Conservation (phyloP, 2,888 invertebrate genomes). For the Zaprionus bogoriensis region DNA sequence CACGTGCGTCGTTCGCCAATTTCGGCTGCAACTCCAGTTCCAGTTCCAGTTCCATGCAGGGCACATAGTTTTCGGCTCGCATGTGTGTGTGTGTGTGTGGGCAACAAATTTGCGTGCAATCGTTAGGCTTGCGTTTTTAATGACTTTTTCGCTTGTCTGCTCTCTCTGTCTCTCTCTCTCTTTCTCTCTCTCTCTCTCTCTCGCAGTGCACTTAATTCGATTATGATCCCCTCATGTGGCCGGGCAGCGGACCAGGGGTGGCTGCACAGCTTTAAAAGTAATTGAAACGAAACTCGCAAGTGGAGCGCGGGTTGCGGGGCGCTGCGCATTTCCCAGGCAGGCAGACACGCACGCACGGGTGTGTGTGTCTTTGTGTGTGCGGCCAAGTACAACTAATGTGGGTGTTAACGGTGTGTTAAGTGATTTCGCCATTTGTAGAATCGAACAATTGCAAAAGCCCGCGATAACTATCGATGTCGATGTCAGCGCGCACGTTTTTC, state of each 20-base stretch:
- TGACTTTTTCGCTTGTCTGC: conserved; percentile 62
- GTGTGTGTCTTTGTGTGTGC: conserved; percentile 40
- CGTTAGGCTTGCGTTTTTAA: conserved; percentile 68
- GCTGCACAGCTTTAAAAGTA: conserved; percentile 53
- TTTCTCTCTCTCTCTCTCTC: no score
- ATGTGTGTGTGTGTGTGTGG: conserved; percentile 22
- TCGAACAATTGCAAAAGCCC: conserved; percentile 59
- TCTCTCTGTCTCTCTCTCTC: no score
- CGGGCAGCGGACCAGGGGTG: conserved; percentile 1
- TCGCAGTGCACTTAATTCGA: conserved; percentile 74
- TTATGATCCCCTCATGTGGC: conserved; percentile 58
- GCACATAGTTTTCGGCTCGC: conserved; percentile 50
- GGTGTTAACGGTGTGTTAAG: conserved; percentile 80
- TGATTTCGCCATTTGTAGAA: conserved; percentile 71
- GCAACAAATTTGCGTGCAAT: conserved; percentile 78
- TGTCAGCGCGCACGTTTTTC: conserved; percentile 73
- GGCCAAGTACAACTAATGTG: conserved; percentile 75
- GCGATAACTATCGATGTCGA: conserved; percentile 67
- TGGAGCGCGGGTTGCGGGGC: no score
- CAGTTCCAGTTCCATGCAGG: conserved; percentile 53
- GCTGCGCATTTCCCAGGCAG: conserved; percentile 46
- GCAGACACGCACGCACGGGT: background rate
- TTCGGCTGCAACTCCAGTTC: conserved; percentile 17
- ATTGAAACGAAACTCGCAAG: conserved; percentile 63
- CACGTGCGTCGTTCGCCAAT: conserved; percentile 57